Conservation (phyloP, 2,888 invertebrate genomes). For the Tipula unca region DNA sequence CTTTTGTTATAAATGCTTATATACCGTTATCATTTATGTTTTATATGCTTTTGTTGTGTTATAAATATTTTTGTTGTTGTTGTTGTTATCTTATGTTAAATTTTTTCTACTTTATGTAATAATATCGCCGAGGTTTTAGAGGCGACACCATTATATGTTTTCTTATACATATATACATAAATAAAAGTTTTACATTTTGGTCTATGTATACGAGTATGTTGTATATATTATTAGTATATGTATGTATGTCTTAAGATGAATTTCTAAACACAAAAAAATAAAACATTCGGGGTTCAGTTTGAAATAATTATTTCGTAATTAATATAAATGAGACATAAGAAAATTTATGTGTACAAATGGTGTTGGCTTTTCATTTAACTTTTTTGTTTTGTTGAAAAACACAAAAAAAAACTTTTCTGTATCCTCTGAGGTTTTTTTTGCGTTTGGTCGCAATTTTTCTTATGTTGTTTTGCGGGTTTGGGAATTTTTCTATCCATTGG, state of each 20-base stretch:
- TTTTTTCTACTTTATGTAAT: background rate
- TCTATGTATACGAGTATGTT: background rate
- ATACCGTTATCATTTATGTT: background rate
- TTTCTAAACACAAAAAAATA: background rate
- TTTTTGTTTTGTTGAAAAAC: background rate
- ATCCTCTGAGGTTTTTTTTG: background rate
- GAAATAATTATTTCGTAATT: background rate
- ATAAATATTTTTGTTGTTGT: background rate
- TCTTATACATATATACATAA: background rate
- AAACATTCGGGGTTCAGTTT: background rate
- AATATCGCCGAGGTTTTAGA: background rate
- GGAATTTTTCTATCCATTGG: background rate
- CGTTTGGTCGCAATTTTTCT: background rate
- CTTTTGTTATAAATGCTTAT: background rate
- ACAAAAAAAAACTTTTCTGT: background rate
- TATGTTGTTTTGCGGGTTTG: background rate
- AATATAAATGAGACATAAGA: background rate
- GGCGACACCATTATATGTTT: background rate
- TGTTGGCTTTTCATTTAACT: background rate
- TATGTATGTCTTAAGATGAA: background rate
- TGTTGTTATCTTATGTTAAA: background rate
- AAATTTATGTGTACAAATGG: background rate
- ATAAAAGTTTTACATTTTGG: background rate
- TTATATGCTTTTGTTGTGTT: background rate
- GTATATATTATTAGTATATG: background rate